A percentile compares a stretch with the other conserved stretches of the same genome.
Conservation (phyloP, 30 jellyfish, hydroid and myxozoan genomes). For the Aurelia aurita complex sp. Pacific region DNA sequence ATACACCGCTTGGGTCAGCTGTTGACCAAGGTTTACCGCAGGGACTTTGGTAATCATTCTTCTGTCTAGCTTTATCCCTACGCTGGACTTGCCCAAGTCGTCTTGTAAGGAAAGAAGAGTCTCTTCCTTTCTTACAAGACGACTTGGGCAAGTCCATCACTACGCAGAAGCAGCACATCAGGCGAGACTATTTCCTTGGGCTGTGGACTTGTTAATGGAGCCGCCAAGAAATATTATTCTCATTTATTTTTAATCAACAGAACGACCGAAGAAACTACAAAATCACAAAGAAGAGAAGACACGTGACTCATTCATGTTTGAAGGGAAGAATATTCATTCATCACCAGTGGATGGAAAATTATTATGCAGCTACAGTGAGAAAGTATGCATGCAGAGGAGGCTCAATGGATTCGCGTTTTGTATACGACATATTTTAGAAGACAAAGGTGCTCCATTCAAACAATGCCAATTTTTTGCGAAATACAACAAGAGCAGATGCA, state of each 20-base stretch:
- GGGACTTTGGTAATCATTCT: too few relatives aligned
- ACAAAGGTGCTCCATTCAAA: constrained; percentile 90
- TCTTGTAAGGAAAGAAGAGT: too few relatives aligned
- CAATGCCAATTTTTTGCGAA: constrained; percentile 88
- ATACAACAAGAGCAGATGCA: constrained; percentile 86
- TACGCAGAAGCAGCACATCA: too few relatives aligned
- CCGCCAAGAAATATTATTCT: too few relatives aligned
- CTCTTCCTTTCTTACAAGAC: too few relatives aligned
- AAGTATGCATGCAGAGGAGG: constrained; percentile 94
- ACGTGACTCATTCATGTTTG: constrained; percentile 72
- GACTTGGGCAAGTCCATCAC: too few relatives aligned
- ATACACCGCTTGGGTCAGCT: too few relatives aligned
- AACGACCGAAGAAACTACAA: constrained; percentile 3
- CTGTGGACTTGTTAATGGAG: too few relatives aligned
- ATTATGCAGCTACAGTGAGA: constrained; percentile 93
- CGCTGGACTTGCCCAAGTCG: too few relatives aligned
- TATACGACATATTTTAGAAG: constrained; percentile 96
- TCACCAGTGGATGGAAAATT: constrained; percentile 97
- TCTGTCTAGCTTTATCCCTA: too few relatives aligned
- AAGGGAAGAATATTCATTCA: constrained; percentile 92
- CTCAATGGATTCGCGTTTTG: constrained; percentile 96
- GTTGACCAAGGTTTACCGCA: too few relatives aligned
- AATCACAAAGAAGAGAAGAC: constrained; percentile 3
- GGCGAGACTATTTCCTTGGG: too few relatives aligned
- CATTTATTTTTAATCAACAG: background rate